A percentile compares a stretch with the other conserved stretches of the same genome.
Conservation (phyloP, 2,888 invertebrate genomes). For the Vesta saturnalis region DNA sequence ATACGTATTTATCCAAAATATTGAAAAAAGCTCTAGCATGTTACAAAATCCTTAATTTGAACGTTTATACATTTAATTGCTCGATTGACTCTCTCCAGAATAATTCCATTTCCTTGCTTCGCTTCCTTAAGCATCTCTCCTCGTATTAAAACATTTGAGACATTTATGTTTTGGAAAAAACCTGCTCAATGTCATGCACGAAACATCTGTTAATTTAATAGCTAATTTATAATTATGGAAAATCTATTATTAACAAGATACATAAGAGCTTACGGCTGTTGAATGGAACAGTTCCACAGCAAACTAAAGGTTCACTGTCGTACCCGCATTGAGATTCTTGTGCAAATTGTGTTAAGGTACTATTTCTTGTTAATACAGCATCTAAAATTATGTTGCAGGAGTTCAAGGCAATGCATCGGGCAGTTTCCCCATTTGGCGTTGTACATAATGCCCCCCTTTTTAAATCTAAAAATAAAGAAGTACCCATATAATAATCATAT, state of each 20-base stretch:
- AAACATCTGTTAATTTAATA: too few relatives aligned
- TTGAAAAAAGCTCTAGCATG: too few relatives aligned
- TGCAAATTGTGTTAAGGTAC: constrained; percentile 50
- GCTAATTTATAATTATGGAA: neutral
- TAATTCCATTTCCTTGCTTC: too few relatives aligned
- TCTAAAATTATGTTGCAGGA: constrained; percentile 58
- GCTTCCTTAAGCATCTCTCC: too few relatives aligned
- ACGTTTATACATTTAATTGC: too few relatives aligned
- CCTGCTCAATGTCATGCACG: too few relatives aligned
- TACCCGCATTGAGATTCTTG: constrained; percentile 65
- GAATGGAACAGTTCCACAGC: constrained; percentile 56
- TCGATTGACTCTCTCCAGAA: too few relatives aligned
- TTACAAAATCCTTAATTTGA: too few relatives aligned
- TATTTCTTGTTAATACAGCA: constrained; percentile 51
- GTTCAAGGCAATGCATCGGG: constrained; percentile 61
- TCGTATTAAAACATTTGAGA: too few relatives aligned
- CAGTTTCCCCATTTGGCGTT: constrained; percentile 60
- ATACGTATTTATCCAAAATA: too few relatives aligned
- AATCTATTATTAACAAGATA: neutral
- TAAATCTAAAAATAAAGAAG: constrained; percentile 13
- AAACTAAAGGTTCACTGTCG: constrained; percentile 61
- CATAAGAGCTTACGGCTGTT: neutral
- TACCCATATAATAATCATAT: too few relatives aligned
- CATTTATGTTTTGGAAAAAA: too few relatives aligned
- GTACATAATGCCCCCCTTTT: constrained; percentile 48